These are phyloP conservation scores for Balanococcus diminutus DNA, from an alignment of 2,888 invertebrate genomes.

Conservation along the genomic window DNA sequence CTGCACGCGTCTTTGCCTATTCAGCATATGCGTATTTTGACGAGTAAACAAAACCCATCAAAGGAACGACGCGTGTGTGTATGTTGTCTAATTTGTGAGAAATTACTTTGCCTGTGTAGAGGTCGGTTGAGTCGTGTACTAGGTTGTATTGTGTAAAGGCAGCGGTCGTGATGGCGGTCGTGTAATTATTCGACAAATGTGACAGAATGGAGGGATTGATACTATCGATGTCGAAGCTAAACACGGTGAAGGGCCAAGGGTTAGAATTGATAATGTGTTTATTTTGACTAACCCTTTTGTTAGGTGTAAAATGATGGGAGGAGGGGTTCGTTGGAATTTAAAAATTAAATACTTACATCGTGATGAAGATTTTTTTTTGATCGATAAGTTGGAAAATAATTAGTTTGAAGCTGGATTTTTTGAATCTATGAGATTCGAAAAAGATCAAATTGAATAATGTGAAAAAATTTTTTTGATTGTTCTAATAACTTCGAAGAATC, in stretches of 20 bases:
- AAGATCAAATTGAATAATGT: no score
- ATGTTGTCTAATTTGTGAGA: not conserved
- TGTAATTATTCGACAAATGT: not conserved
- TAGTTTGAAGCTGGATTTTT: no score
- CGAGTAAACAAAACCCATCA: constrained; percentile 21
- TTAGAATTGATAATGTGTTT: not conserved
- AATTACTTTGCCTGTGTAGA: not conserved
- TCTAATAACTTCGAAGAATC: no score
- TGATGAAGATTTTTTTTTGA: no score
- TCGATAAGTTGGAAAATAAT: no score
- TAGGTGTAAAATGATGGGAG: not conserved
- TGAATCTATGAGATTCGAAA: no score
- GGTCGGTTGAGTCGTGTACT: not conserved
- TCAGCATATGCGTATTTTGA: constrained; percentile 9
- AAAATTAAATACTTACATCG: no score
- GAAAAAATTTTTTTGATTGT: no score
- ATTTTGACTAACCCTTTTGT: not conserved
- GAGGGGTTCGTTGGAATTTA: not conserved
- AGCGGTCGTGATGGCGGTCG: not conserved
- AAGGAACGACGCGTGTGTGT: constrained; percentile 6
- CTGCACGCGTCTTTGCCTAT: not conserved
- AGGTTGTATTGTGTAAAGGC: not conserved
- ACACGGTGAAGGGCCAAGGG: no score
- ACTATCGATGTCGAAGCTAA: no score
- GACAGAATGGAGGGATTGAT: not conserved